Conservation (phyloP, 2,113 vertebrate genomes). For the Anoura caudifer region DNA sequence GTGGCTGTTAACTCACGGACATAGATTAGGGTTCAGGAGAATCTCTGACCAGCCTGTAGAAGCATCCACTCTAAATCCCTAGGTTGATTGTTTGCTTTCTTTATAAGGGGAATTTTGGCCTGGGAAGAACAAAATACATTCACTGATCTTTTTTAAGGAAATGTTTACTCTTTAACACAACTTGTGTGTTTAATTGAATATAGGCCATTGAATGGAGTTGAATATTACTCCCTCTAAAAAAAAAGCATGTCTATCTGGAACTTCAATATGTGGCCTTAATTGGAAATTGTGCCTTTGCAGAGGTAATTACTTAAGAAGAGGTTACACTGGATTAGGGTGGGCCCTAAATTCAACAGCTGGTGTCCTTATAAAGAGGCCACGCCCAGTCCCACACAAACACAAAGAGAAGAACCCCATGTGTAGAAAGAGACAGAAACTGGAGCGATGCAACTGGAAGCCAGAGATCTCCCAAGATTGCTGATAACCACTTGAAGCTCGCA, state of each 20-base stretch:
- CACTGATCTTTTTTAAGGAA: background rate
- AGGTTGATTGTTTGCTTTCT: background rate
- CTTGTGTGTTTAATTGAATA: background rate
- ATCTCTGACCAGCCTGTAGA: background rate
- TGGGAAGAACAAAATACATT: background rate
- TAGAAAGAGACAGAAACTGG: background rate
- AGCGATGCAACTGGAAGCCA: background rate
- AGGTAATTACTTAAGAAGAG: background rate
- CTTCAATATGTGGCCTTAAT: background rate
- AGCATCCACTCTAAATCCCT: background rate
- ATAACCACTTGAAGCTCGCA: background rate
- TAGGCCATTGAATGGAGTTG: background rate
- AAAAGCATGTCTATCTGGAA: background rate
- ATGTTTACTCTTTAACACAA: background rate
- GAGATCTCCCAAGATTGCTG: background rate
- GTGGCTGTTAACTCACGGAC: background rate
- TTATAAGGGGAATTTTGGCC: background rate
- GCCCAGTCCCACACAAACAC: background rate
- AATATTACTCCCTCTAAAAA: background rate
- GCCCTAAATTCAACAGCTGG: background rate
- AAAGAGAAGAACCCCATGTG: background rate
- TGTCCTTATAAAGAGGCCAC: background rate
- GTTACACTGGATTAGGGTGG: background rate
- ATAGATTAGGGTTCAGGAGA: background rate
- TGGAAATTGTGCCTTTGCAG: background rate